Evolutionary conservation across 2,797 vertebrate species (phyloP), one percentile per base, ranked within the genome.

Genomic region (Tadarida brasiliensis): DNA sequence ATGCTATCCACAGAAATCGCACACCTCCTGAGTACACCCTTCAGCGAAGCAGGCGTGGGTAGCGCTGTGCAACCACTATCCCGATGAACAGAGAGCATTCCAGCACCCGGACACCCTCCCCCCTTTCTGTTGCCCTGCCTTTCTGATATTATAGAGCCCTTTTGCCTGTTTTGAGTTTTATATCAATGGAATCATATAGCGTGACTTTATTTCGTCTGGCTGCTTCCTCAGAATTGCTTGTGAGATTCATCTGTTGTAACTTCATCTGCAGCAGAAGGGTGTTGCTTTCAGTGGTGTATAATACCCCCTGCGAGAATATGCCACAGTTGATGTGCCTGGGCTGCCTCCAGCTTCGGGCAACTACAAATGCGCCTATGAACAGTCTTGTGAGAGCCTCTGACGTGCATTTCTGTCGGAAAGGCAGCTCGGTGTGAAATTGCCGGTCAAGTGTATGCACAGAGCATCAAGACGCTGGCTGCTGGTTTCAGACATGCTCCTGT

Each of bases 371-470:
- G 39, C 39, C 59, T 0, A 0, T 22, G 33, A 76, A 47, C 16
- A 0, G 57, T 92, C 82, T 73, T 3, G 2, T 24, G 14, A 78
- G 44, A 49, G 15, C 30, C 49, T 65, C n/a, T 74, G 77, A 19
- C 11, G 0, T 24, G 17, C 35, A 24, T 61, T 82, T 78, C 87
- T 88, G 16, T 47, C 1, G 4, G 77, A 82, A 81, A 54, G 54
- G 19, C 1, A 19, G 54, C 78, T 87, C 12, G 17, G 67, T 8
- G 3, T 76, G 54, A 54, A n/a, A 14, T 39, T 47, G 57, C 78
- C 15, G 0, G 5, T 19, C 5, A 15, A 26, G 65, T 44, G 57
- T 35, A 12, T 17, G 11, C n/a, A 0, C 0, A 44, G 35, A 59
- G 33, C 35, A 30, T 57, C 4, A 54, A 33, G 80, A 24, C 19